A percentile compares a stretch with the other conserved stretches of the same genome.
phyloP scores from a whole-genome alignment of 2,113 vertebrate genomes.

The Ceratotherium simum region DNA sequence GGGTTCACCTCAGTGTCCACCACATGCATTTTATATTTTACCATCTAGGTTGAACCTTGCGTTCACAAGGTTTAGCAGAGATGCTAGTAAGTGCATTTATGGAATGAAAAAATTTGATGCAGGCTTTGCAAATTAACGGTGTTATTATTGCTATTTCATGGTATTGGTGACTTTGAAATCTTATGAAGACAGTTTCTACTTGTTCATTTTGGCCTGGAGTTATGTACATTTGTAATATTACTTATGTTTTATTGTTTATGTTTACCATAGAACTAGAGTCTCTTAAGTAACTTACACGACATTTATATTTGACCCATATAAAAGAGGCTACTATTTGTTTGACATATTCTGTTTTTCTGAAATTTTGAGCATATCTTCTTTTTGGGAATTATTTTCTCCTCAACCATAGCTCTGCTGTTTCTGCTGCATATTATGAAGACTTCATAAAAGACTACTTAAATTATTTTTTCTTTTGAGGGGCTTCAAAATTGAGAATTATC shows the following conservation, averaged over 20 bases:
- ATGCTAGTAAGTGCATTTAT: background rate
- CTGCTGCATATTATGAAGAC: background rate
- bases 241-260: constrained; percentile 2
- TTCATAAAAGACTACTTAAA: background rate
- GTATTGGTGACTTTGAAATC: constrained; percentile 31
- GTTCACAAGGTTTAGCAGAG: background rate
- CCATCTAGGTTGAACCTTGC: background rate
- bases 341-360: background rate
- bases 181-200: constrained; percentile 21
- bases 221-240: background rate
- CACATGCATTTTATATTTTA: background rate
- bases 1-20: background rate
- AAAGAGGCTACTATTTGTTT: background rate
- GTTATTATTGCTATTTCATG: constrained; percentile 18
- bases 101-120: background rate
- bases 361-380: background rate
- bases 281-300: background rate
- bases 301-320: background rate
- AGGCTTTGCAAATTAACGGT: background rate
- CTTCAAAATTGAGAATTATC: constrained; percentile 5
- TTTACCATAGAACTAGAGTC: background rate
- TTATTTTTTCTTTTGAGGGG: background rate
- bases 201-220: background rate
- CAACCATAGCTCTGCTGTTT: background rate
- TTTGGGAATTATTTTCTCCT: constrained; percentile 43